phyloP scores from a whole-genome alignment of 2,888 invertebrate species.

The Diogma glabrata region DNA sequence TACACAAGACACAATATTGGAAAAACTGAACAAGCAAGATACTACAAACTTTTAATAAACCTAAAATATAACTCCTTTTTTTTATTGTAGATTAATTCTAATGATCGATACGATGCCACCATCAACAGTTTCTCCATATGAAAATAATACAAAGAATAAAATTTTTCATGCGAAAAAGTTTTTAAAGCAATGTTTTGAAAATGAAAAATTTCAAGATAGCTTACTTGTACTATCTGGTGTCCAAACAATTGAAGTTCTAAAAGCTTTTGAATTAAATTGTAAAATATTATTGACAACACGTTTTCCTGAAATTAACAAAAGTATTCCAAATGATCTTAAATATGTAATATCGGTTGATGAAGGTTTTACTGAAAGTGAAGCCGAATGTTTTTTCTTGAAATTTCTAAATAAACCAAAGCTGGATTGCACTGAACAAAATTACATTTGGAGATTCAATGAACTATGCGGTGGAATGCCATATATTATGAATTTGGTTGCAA shows the following conservation, averaged over 20 bases:
- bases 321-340: conserved; percentile 21
- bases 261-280: conserved; percentile 32
- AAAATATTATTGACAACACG: conserved; percentile 33
- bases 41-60: background rate
- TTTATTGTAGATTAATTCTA: too few species aligned
- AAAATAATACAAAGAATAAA: conserved; percentile 12
- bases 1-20: conserved; percentile 25
- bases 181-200: too few species aligned
- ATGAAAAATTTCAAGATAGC: conserved; percentile 27
- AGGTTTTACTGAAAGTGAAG: background rate
- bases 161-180: conserved; percentile 10
- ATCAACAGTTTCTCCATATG: too few species aligned
- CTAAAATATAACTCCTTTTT: too few species aligned
- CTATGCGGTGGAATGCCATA: conserved; percentile 26
- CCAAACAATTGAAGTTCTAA: conserved; percentile 22
- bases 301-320: conserved; percentile 20
- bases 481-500: conserved; percentile 30
- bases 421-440: background rate
- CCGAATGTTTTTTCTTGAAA: background rate
- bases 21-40: conserved; percentile 23
- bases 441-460: conserved; percentile 9
- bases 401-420: background rate
- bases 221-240: conserved; percentile 32
- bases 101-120: too few species aligned
- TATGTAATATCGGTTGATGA: background rate